phyloP scores from a whole-genome alignment of 2,888 invertebrate genomes.

The Plebejus argus region DNA sequence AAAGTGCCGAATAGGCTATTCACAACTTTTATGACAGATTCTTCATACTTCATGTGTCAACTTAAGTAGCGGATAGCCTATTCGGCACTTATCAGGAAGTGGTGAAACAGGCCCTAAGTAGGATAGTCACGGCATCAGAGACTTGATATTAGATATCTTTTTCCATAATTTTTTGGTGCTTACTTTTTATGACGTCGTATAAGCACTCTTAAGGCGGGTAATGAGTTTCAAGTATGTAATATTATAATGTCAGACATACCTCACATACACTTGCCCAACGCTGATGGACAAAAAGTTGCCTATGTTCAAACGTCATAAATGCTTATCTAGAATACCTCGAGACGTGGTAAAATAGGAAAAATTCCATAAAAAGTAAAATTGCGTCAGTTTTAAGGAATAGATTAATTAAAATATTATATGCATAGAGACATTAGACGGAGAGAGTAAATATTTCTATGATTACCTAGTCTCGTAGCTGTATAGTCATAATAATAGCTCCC shows the following conservation, averaged over 20 bases:
- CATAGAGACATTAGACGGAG: neutral
- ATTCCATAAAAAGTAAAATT: neutral
- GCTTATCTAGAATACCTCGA: conserved; percentile 6
- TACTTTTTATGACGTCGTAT: neutral
- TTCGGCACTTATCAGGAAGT: no score
- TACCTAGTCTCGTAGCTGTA: neutral
- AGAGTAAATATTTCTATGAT: neutral
- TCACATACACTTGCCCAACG: conserved; percentile 9
- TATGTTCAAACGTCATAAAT: conserved; percentile 27
- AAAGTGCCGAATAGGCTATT: no score
- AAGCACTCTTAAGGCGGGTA: conserved; percentile 2
- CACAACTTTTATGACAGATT: no score
- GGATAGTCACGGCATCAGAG: no score
- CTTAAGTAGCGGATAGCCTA: no score
- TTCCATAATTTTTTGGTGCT: neutral
- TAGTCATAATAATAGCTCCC: no score
- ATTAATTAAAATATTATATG: neutral
- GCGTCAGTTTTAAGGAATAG: neutral
- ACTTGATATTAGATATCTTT: neutral
- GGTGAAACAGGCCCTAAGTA: no score
- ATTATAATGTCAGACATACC: conserved; percentile 22
- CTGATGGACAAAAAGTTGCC: conserved; percentile 25
- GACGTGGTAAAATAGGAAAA: neutral
- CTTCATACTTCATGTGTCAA: no score
- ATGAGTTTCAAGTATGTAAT: conserved; percentile 28